Base-by-base conservation (phyloP, 2,888 invertebrate genomes). In the Julus scandinavius region DNA sequence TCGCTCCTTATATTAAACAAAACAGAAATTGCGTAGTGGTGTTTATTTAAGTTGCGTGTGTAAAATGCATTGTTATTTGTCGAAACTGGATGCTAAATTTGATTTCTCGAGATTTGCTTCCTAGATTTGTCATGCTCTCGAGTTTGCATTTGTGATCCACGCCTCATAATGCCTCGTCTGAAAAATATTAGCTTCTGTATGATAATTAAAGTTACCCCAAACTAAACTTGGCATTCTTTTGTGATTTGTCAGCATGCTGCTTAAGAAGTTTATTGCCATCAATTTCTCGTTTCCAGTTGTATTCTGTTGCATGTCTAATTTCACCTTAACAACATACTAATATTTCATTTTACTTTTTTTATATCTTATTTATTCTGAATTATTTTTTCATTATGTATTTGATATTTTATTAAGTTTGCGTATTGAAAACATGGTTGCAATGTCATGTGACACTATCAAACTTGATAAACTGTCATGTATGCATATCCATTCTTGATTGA, bases 271-370 rank as follows among this genome's bases (percentile, higher is more conserved):
- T 80, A 80, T 40, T 80, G 80, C 80, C 80, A 15, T 80, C 80
- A 80, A 15, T 40, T 40, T 80, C 80, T 80, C 80, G 38, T 15
- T 80, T 11, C 1, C 2, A 38, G 13, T 80, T 72, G 72, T 85
- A 85, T 15, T 54, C 20, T 45, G 86, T 85, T 85, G 49, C 49
- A 85, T 85, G 20, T 15, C 17, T n/a, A 85, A 6, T 45, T 45
- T 29, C 41, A n/a, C 29, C 29, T 80, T 40, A 4, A 54, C 54
- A 38, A 38, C 29, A 80, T 80, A 80, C 80, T 80, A 80, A 80
- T 80, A 80, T 80, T 80, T 38, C 80, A 15, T 80, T 72, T 72
- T 29, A 20, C 63, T 29, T 45, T 15, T 15, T 15, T 17, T 54
- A 38, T 80, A 80, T 38, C 38, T 29, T 80, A 29, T 54, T 54